Conservation (phyloP, 2,113 vertebrate genomes). For the Spea bombifrons region DNA sequence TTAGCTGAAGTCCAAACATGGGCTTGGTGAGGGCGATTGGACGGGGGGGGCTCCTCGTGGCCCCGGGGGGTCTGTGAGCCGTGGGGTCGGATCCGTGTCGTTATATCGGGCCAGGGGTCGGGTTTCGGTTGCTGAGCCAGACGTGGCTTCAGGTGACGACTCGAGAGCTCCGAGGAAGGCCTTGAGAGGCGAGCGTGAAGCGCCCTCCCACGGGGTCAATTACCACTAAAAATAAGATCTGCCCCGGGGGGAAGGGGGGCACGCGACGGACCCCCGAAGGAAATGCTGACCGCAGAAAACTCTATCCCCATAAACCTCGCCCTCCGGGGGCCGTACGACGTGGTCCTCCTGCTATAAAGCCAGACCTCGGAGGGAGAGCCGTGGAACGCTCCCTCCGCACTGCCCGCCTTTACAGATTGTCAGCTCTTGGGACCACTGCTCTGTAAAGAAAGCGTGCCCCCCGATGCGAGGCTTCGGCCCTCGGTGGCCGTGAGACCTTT, state of each 20-base stretch:
- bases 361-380: not conserved
- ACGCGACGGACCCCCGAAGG: not conserved
- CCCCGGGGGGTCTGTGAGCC: not conserved
- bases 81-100: not conserved
- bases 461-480: no score
- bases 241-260: not conserved
- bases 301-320: not conserved
- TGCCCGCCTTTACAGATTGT: not conserved
- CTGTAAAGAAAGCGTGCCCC: no score
- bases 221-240: constrained; percentile 23
- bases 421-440: not conserved
- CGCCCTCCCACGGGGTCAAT: not conserved
- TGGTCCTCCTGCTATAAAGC: not conserved
- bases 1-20: not conserved
- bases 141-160: not conserved
- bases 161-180: no score
- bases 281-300: constrained; percentile 2
- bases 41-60: not conserved
- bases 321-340: not conserved
- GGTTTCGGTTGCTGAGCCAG: not conserved
- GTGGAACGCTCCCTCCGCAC: not conserved
- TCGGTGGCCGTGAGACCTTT: not conserved
- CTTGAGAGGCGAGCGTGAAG: not conserved
- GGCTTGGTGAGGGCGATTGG: not conserved
- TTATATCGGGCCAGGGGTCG: not conserved